Conservation (phyloP, 2,888 invertebrate species). For the Lysandra coridon region DNA sequence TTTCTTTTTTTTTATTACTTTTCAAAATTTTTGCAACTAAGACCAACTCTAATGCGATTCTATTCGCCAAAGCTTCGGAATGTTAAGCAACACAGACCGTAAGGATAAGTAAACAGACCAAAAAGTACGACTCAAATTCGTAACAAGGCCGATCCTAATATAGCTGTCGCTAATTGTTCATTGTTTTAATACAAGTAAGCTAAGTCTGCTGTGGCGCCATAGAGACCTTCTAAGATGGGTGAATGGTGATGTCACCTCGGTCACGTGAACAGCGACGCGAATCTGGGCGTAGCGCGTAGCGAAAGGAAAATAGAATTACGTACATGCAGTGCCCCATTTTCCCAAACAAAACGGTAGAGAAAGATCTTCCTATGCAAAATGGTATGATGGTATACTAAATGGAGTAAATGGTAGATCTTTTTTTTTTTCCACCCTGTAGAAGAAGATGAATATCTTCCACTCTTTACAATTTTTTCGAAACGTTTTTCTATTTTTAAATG, state of each 20-base stretch:
- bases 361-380: not conserved
- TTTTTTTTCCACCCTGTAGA: too few species aligned
- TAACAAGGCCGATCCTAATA: slow-evolving; percentile 11
- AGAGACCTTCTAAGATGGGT: slow-evolving; percentile 17
- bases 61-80: too few species aligned
- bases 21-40: too few species aligned
- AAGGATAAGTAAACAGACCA: slow-evolving; percentile 1
- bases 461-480: too few species aligned
- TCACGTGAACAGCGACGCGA: slow-evolving; percentile 23
- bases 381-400: not conserved
- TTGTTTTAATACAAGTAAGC: slow-evolving; percentile 22
- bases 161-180: slow-evolving; percentile 24
- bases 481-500: too few species aligned
- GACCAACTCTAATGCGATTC: too few species aligned
- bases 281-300: slow-evolving; percentile 7
- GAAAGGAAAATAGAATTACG: not conserved
- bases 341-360: not conserved
- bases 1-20: too few species aligned
- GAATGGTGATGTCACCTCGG: slow-evolving; percentile 25
- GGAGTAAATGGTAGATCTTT: too few species aligned
- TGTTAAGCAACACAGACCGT: not conserved
- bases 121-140: not conserved
- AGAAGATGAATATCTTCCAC: too few species aligned
- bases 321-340: not conserved
- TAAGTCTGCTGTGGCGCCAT: slow-evolving; percentile 24